Conservation (phyloP, 2,113 vertebrate species). For the Neotoma lepida region DNA sequence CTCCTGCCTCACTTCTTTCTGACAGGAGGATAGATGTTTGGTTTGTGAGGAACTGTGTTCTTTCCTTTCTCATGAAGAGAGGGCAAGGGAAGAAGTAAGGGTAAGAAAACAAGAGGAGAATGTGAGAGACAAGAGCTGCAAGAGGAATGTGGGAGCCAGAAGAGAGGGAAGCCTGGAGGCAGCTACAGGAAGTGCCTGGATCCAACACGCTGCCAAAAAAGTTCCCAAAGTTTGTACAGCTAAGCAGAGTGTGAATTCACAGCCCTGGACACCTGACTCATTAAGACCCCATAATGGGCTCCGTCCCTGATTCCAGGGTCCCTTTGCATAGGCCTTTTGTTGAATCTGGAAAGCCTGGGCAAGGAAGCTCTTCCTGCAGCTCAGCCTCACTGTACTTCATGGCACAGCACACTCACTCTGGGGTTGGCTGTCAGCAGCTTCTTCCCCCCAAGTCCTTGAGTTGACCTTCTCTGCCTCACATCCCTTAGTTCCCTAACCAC, state of each 20-base stretch:
- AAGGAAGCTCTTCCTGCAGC: background rate
- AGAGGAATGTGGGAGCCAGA: constrained; percentile 53
- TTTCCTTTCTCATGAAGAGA: constrained; percentile 76
- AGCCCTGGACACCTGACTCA: background rate
- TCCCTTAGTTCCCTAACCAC: background rate
- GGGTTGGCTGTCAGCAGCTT: background rate
- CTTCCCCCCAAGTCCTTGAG: background rate
- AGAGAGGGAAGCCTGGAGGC: constrained; percentile 34
- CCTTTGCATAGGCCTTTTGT: background rate
- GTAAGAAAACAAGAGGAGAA: constrained; percentile 29
- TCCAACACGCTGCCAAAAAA: constrained; percentile 30
- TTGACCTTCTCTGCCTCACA: background rate
- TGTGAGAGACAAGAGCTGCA: constrained; percentile 51
- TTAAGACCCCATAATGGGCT: background rate
- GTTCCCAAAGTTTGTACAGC: constrained; percentile 54
- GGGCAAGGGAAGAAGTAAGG: background rate
- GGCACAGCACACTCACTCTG: background rate
- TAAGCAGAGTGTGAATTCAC: background rate
- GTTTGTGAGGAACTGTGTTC: constrained; percentile 81
- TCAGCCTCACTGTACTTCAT: background rate
- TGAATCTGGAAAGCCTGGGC: background rate
- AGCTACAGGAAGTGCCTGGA: constrained; percentile 56
- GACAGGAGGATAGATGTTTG: constrained; percentile 83
- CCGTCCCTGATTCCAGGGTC: too few species aligned
- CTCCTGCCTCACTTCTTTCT: constrained; percentile 85